Base-by-base conservation (phyloP, 2,888 invertebrate genomes). In the Harpagoxenus sublaevis region DNA sequence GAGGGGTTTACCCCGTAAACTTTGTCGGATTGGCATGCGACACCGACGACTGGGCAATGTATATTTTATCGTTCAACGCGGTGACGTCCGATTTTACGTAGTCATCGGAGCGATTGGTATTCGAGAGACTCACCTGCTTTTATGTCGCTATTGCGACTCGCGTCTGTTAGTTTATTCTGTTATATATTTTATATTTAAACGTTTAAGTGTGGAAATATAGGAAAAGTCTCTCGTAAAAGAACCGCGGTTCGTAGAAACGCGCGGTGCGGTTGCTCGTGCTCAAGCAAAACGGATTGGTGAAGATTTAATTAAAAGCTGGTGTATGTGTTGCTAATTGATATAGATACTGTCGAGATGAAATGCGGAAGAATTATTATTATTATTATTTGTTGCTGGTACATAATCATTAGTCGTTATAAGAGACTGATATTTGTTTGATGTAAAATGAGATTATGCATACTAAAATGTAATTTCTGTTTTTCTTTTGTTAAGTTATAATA, bases 11-110 rank as follows among this genome's bases (percentile, higher is more conserved):
- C 92, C 94, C 94, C 93, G 91, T 92, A 91, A 35, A 35, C 88
- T 91, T 92, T 91, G 89, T 91, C 90, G 91, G 89, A 88, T 88
- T 90, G 83, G 90, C 93, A 94, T 94, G 93, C 93, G 93, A 93
- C 91, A 93, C 88, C 88, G 85, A 90, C 86, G 87, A 84, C 84
- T 62, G 86, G 63, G 77, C 81, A 86, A 74, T 85, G 60, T 87
- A 35, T 70, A 23, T 81, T 65, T 81, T 48, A 15, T 78, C 60
- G 62, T 62, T 84, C 62, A 62, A 62, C 66, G 60, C 68, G 51
- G 39, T 81, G 68, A 81, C 12, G 60, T 79, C 81, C 68, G 62
- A 75, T 62, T 51, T 66, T 15, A 65, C 12, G 53, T 75, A 42
- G 65, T 70, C 31, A 53, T 78, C 48, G 60, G 79, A 45, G 12